Evolutionary conservation across 2,888 invertebrate genomes (phyloP).

Genomic region (Epinotia brunnichana): DNA sequence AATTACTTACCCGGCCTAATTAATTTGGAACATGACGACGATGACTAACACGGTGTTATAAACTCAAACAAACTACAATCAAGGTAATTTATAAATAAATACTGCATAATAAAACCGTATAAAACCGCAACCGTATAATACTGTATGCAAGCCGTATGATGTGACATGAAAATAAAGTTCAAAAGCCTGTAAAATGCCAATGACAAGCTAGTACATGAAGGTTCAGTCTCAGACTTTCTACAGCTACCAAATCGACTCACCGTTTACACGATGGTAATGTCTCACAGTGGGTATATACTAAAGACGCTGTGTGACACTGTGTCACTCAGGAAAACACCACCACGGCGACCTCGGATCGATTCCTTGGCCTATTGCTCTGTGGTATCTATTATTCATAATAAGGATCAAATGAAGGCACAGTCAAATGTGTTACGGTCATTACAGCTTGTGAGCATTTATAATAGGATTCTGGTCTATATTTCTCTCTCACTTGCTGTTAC

Average conservation of each 20-base stretch:
- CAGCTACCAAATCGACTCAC: neutral
- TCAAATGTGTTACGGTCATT: neutral
- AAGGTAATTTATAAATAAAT: too few species aligned
- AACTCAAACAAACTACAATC: too few species aligned
- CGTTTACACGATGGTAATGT: neutral
- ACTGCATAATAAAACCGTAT: too few species aligned
- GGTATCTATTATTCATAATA: constrained; percentile 23
- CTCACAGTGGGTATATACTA: neutral
- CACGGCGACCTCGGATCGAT: constrained; percentile 21
- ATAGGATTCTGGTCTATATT: too few species aligned
- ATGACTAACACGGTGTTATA: too few species aligned
- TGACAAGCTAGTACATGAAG: neutral
- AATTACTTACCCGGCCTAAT: too few species aligned
- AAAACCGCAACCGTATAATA: too few species aligned
- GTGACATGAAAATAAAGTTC: too few species aligned
- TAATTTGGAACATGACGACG: too few species aligned
- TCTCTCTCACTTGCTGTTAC: too few species aligned
- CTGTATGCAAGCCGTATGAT: too few species aligned
- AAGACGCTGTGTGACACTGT: neutral
- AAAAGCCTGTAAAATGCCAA: neutral
- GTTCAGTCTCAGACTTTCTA: neutral
- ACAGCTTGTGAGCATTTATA: neutral
- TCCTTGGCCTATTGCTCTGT: constrained; percentile 15
- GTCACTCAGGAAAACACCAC: neutral
- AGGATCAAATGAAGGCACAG: too few species aligned